Base-by-base conservation (phyloP, 2,113 vertebrate genomes). In the Azemiops feae region DNA sequence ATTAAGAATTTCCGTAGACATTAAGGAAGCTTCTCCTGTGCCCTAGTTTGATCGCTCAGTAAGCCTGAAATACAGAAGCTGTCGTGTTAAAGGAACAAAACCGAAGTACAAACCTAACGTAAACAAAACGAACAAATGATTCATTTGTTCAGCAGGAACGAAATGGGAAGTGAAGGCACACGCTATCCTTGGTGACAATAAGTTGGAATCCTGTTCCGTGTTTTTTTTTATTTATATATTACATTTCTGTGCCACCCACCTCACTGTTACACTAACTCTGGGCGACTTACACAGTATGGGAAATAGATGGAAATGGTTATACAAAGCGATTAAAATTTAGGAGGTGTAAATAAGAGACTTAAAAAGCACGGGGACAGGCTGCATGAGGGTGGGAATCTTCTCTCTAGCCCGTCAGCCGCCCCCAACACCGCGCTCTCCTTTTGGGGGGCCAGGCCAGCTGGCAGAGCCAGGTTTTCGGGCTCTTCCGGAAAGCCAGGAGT, bases 381-480 rank as follows among this genome's bases (percentile, higher is more conserved):
- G n/a, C 60, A n/a, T 1, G 64, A n/a, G 64, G 12, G 12, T n/a
- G 30, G 30, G 4, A 2, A 18, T 69, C 12, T 69, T n/a, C 52
- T 3, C 52, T 34, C 2, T n/a, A n/a, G 30, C 12, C 30, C 2
- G 0, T n/a, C 14, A 69, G n/a, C 30, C 0, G 30, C 11, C 30
- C 60, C 60, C 30, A n/a, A 5, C 12, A n/a, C 34, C n/a, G 30
- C 5, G 12, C 64, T n/a, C 12, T 69, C 30, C 12, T n/a, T 30
- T n/a, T 69, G 30, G 27, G 30, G 11, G 4, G 4, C 60, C 60
- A 64, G 60, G 34, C 12, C 12, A 16, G 64, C 30, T 1, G 3
- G 27, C 60, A 30, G 27, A n/a, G 11, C 11, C 0, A 8, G 30
- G 30, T n/a, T 69, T 69, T n/a, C 30, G n/a, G 4, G 4, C 12